Evolutionary conservation across 2,113 vertebrate species (phyloP).

Genomic region (Brachypodius melanocephalos): DNA sequence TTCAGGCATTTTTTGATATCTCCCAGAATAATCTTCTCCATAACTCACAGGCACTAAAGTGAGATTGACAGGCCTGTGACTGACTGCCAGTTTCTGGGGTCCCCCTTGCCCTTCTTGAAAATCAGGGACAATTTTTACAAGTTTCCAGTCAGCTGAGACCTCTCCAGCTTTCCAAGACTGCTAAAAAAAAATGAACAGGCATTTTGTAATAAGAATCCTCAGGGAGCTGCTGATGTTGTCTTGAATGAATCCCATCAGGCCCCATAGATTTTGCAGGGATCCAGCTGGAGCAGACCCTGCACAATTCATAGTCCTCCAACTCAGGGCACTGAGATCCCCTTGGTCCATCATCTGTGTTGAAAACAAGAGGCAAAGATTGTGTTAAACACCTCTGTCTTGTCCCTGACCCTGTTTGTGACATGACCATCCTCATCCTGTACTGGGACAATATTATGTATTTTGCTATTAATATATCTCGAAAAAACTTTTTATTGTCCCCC

Average conservation of each 20-base stretch:
- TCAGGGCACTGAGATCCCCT: background rate
- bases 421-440: background rate
- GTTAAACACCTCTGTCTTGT: background rate
- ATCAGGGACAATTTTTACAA: background rate
- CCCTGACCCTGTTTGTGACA: background rate
- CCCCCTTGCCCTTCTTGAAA: background rate
- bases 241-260: background rate
- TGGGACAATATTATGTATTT: background rate
- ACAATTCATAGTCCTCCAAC: background rate
- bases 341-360: background rate
- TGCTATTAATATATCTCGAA: background rate
- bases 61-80: background rate
- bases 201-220: background rate
- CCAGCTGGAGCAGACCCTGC: background rate
- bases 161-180: background rate
- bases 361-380: background rate
- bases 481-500: background rate
- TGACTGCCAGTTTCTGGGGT: background rate
- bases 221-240: too few species aligned
- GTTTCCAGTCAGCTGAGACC: background rate
- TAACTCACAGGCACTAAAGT: background rate
- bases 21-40: background rate
- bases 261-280: background rate
- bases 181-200: background rate
- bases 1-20: background rate